Evolutionary conservation across 2,888 invertebrate species (phyloP).

Genomic region (Sinopyrophorus schimmeli): DNA sequence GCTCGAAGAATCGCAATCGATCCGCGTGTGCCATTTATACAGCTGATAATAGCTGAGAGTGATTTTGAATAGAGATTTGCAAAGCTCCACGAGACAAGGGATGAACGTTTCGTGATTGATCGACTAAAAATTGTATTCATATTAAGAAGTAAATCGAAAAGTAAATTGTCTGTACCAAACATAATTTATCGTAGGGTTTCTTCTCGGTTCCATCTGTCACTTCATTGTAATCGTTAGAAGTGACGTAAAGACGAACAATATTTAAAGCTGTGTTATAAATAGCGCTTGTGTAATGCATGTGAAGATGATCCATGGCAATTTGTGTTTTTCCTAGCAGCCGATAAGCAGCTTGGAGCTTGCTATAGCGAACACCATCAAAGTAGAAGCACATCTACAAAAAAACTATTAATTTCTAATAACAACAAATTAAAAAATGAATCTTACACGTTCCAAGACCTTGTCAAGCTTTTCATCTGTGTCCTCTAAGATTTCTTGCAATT

Average conservation of each 20-base stretch:
- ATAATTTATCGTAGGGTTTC: constrained; percentile 81
- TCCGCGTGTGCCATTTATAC: constrained; percentile 73
- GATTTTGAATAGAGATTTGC: constrained; percentile 83
- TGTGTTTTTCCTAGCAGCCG: constrained; percentile 87
- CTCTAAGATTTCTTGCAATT: constrained; percentile 88
- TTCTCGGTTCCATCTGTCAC: constrained; percentile 59
- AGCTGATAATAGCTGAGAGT: constrained; percentile 79
- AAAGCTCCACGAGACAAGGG: constrained; percentile 80
- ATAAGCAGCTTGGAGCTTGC: constrained; percentile 85
- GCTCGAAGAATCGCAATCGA: constrained; percentile 23
- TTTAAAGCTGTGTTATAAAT: constrained; percentile 78
- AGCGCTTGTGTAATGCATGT: constrained; percentile 93
- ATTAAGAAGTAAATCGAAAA: no score
- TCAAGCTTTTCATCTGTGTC: constrained; percentile 92
- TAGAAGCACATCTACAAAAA: constrained; percentile 61
- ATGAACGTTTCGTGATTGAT: constrained; percentile 65
- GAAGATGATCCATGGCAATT: constrained; percentile 84
- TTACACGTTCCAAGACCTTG: constrained; percentile 69
- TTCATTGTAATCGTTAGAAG: constrained; percentile 48
- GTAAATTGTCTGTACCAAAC: constrained; percentile 60
- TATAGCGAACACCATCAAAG: constrained; percentile 79
- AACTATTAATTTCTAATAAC: background rate
- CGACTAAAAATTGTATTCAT: constrained; percentile 48
- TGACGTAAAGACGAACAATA: constrained; percentile 59
- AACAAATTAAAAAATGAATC: background rate